Evolutionary conservation across 2,113 vertebrate species (phyloP).

Genomic region (Salvelinus namaycush): DNA sequence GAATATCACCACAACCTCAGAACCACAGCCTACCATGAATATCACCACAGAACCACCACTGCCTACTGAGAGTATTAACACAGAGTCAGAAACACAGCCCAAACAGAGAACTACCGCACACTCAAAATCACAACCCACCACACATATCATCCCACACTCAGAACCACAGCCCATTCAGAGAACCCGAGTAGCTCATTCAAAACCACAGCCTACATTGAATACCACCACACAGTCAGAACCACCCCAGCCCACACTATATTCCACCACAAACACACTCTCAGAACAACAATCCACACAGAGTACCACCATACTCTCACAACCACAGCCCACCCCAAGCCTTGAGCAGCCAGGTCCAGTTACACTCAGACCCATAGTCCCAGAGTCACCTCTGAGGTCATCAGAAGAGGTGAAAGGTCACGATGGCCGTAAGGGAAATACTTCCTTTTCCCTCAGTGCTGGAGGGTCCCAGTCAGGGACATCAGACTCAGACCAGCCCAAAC

Average conservation of each 20-base stretch:
- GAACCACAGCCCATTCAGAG: neutral
- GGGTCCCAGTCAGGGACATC: neutral
- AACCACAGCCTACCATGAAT: too few relatives aligned
- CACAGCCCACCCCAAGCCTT: neutral
- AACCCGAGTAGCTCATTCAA: neutral
- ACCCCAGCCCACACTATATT: neutral
- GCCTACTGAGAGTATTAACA: too few relatives aligned
- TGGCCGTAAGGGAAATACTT: neutral
- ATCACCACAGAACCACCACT: too few relatives aligned
- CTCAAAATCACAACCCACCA: neutral
- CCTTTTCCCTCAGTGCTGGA: conserved; percentile 22
- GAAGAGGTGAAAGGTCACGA: neutral
- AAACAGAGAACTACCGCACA: neutral
- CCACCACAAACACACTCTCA: neutral
- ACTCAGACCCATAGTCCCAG: neutral
- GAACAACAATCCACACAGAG: neutral
- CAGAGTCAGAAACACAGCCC: neutral
- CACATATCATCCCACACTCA: neutral
- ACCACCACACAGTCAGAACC: neutral
- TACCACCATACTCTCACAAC: neutral
- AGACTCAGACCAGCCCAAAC: conserved; percentile 5
- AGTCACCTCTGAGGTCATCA: neutral
- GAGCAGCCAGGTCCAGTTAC: neutral
- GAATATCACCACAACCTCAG: too few relatives aligned
- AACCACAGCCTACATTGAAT: neutral